Conservation (phyloP, 2,113 vertebrate genomes). For the Condylura cristata region DNA sequence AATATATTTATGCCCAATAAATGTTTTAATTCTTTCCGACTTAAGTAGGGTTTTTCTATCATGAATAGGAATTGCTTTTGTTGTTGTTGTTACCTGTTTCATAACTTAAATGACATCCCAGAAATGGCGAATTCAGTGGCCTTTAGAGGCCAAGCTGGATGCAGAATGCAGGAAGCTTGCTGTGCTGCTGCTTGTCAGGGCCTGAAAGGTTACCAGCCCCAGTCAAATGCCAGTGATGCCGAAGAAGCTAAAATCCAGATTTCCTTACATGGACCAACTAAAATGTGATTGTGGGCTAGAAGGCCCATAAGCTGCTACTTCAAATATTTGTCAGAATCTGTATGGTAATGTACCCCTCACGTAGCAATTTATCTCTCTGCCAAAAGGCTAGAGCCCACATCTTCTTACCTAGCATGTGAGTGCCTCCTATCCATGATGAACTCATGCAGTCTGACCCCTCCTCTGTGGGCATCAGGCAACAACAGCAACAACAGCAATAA, state of each 20-base stretch:
- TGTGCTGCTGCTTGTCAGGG: not conserved
- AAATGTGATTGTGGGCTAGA: not conserved
- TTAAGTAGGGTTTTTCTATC: slow-evolving; percentile 84
- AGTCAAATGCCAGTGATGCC: not conserved
- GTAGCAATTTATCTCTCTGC: not conserved
- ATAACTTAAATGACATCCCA: not conserved
- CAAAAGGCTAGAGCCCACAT: not conserved
- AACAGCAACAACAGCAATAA: not conserved
- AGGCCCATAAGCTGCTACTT: not conserved
- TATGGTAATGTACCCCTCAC: not conserved
- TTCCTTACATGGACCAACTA: not conserved
- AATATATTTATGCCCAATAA: slow-evolving; percentile 99
- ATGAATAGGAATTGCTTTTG: slow-evolving; percentile 72
- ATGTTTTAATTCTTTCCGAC: slow-evolving; percentile 97
- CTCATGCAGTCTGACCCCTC: not conserved
- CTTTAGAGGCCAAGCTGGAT: not conserved
- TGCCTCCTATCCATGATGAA: not conserved
- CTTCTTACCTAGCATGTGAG: not conserved
- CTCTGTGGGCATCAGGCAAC: not conserved
- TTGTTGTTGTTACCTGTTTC: slow-evolving; percentile 37
- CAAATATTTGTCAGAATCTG: not conserved
- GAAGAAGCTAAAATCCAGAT: not conserved
- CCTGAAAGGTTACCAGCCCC: not conserved
- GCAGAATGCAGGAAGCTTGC: accelerated
- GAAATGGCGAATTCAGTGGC: not conserved